Base-by-base conservation (phyloP, 1,140 invertebrate species). In the Ericerus pela region DNA sequence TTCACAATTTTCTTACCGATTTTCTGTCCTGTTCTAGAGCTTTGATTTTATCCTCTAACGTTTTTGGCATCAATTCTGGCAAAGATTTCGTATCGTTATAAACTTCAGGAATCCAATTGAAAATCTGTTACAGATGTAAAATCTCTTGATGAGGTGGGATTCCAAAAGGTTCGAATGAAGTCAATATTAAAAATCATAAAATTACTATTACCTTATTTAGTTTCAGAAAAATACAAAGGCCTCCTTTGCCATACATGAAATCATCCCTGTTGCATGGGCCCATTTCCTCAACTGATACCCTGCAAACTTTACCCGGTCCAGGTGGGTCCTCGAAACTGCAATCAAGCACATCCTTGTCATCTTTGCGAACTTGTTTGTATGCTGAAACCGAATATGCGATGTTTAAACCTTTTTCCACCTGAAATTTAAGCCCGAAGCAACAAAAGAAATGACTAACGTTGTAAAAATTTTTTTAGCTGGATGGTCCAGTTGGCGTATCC, bases 401-500 rank as follows among this genome's bases (percentile, higher is more conserved):
- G n/a, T 41, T 41, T n/a, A n/a, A n/a, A 41, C n/a, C 8, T 33
- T 33, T 10, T 33, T 33, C n/a, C 31, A 33, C n/a, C n/a, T 33
- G 31, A 10, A 10, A 41, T 10, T 10, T 16, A 8, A 18, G n/a
- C 30, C 8, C n/a, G 30, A 33, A 33, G n/a, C 30, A 11, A 37
- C 10, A 14, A 52, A 24, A 2, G 10, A 30, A 22, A 18, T 57
- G 20, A 8, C 27, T 41, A 72, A 90, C 87, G 77, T 64, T 78
- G 74, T 28, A 91, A 73, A 67, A 90, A 91, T 26, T 75, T 66
- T 33, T 79, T 75, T 6, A 91, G 65, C 54, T 82, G 76, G 16
- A 81, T 70, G 29, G 77, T 79, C 88, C 88, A 93, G 63, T 81
- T 78, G 58, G 80, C 72, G 59, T 81, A 84, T 64, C 85, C 85